A percentile compares a stretch with the other conserved stretches of the same genome.
Conservation (phyloP, 37 sponge, comb jelly and placozoan species). For the Hexactinellida sp. region DNA sequence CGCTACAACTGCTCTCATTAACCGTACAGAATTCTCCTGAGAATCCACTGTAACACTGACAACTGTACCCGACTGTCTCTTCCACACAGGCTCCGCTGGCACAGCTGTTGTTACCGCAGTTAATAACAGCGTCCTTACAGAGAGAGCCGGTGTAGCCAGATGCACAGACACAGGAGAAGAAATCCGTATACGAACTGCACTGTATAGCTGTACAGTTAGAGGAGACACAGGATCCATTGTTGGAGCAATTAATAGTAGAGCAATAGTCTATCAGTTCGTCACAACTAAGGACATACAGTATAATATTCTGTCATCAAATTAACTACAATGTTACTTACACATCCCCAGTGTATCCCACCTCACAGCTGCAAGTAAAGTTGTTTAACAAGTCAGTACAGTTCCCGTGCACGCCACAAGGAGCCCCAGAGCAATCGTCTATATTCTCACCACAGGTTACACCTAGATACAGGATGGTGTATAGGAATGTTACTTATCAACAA, state of each 20-base stretch:
- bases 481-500: neutral
- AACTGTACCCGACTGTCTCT: neutral
- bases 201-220: neutral
- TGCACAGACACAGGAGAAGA: neutral
- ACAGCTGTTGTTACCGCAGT: neutral
- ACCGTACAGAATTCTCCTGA: neutral
- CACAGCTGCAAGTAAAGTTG: constrained; percentile 21
- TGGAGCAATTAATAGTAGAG: neutral
- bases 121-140: neutral
- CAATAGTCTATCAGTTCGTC: neutral
- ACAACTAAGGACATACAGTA: neutral
- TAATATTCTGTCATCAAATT: neutral
- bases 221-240: neutral
- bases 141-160: neutral
- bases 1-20: constrained; percentile 5
- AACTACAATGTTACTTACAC: neutral
- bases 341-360: neutral
- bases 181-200: neutral
- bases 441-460: neutral
- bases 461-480: neutral
- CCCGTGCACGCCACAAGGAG: constrained; percentile 25
- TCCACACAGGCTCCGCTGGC: neutral
- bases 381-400: constrained; percentile 18
- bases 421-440: constrained; percentile 23
- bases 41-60: neutral